Conservation (phyloP, 2,113 vertebrate genomes). For the Herpailurus yagouaroundi region DNA sequence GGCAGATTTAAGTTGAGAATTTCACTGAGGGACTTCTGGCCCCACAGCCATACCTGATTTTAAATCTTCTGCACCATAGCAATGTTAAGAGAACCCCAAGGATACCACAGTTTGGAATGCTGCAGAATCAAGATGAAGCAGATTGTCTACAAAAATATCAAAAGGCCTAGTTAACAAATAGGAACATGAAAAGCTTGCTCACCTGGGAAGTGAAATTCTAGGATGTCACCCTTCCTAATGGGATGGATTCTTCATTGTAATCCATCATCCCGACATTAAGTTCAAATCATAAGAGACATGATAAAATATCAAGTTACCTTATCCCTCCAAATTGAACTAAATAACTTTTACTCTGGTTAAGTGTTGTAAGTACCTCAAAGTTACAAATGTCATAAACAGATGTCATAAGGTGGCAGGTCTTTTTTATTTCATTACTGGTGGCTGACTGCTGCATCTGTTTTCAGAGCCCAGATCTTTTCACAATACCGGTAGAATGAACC, state of each 20-base stretch:
- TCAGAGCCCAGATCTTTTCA: conserved; percentile 38
- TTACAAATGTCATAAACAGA: neutral
- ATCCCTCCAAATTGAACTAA: neutral
- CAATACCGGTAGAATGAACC: neutral
- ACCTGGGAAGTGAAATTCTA: conserved; percentile 32
- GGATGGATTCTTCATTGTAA: neutral
- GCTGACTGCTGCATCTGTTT: neutral
- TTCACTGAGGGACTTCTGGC: conserved; percentile 52
- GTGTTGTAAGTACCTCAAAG: neutral
- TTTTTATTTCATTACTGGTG: neutral
- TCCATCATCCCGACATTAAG: neutral
- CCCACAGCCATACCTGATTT: conserved; percentile 86
- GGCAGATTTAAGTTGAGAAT: conserved; percentile 55
- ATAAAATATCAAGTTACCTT: conserved; percentile 15
- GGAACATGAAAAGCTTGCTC: conserved; percentile 34
- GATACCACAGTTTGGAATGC: conserved; percentile 85
- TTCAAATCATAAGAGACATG: conserved; percentile 22
- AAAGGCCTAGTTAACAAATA: conserved; percentile 78
- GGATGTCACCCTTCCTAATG: neutral
- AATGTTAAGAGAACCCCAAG: conserved; percentile 84
- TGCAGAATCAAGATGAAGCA: conserved; percentile 85
- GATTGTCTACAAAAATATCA: conserved; percentile 86
- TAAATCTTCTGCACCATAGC: conserved; percentile 90
- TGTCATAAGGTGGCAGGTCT: neutral
- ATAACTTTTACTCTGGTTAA: neutral